Evolutionary conservation across 2,113 vertebrate genomes (phyloP).

Genomic region (Archilochus colubris): DNA sequence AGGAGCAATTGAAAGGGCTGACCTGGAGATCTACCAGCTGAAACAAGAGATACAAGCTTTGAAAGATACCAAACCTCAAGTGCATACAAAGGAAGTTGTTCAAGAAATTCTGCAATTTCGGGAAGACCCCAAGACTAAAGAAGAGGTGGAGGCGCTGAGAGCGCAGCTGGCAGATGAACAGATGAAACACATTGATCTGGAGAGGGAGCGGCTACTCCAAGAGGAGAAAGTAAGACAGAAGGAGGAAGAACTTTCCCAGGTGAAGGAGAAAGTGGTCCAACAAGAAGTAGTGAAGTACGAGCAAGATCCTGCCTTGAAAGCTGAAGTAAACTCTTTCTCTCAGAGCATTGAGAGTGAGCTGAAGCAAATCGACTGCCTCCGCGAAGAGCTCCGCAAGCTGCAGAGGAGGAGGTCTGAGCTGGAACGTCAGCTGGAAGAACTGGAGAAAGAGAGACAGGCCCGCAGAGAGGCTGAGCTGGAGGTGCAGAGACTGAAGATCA

Average conservation of each 20-base stretch:
- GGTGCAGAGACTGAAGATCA: slow-evolving; percentile 87
- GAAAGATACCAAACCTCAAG: slow-evolving; percentile 91
- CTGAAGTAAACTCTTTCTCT: slow-evolving; percentile 83
- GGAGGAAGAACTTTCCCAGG: slow-evolving; percentile 89
- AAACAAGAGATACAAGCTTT: slow-evolving; percentile 91
- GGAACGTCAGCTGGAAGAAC: slow-evolving; percentile 90
- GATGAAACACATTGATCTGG: slow-evolving; percentile 88
- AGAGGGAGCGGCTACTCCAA: slow-evolving; percentile 80
- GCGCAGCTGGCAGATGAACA: slow-evolving; percentile 89
- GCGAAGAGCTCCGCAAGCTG: slow-evolving; percentile 84
- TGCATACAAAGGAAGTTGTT: slow-evolving; percentile 92
- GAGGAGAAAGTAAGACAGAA: slow-evolving; percentile 87
- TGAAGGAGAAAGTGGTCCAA: slow-evolving; percentile 89
- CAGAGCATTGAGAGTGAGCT: slow-evolving; percentile 88
- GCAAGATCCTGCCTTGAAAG: slow-evolving; percentile 85
- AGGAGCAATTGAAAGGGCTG: slow-evolving; percentile 86
- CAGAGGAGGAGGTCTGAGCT: slow-evolving; percentile 85
- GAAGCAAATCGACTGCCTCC: slow-evolving; percentile 85
- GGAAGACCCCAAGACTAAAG: slow-evolving; percentile 92
- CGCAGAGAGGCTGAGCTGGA: slow-evolving; percentile 91
- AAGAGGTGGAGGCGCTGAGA: slow-evolving; percentile 88
- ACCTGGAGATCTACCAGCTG: slow-evolving; percentile 91
- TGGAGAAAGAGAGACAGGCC: slow-evolving; percentile 88
- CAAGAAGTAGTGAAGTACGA: slow-evolving; percentile 93
- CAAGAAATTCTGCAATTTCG: slow-evolving; percentile 92